phyloP scores from a whole-genome alignment of 2,113 vertebrate genomes.

The Platichthys stellatus region DNA sequence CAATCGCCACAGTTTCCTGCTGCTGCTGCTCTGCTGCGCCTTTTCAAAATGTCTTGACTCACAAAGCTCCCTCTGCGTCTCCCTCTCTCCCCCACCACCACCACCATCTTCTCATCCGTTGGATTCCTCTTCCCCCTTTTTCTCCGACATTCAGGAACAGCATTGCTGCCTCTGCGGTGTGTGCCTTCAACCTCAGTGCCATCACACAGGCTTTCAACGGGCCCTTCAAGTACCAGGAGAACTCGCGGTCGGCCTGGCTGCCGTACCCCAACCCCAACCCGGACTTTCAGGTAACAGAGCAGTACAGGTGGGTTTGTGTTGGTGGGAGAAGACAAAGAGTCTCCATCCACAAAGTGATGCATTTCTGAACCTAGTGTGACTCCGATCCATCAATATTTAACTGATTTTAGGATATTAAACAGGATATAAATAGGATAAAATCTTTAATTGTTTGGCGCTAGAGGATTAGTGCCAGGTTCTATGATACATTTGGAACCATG shows the following conservation, averaged over 20 bases:
- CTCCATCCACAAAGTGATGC: too few species aligned
- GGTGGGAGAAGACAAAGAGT: too few species aligned
- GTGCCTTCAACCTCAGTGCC: conserved; percentile 96
- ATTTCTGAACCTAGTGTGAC: too few species aligned
- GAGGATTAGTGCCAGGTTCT: too few species aligned
- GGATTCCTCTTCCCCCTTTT: conserved; percentile 8
- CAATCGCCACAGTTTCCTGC: neutral
- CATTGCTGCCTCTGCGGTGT: conserved; percentile 95
- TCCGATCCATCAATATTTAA: too few species aligned
- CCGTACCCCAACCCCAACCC: conserved; percentile 97
- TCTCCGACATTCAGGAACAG: conserved; percentile 87
- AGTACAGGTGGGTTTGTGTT: too few species aligned
- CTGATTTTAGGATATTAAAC: too few species aligned
- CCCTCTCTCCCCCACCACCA: neutral
- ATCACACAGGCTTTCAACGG: conserved; percentile 93
- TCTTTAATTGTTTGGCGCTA: too few species aligned
- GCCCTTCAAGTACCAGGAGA: conserved; percentile 98
- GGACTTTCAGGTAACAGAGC: conserved; percentile 91
- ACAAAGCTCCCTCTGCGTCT: neutral
- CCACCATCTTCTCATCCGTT: neutral
- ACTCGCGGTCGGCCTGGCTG: conserved; percentile 95
- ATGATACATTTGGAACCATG: too few species aligned
- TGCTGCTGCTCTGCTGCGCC: neutral
- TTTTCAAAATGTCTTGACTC: conserved; percentile 13
- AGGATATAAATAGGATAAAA: too few species aligned